Percentiles rank a stretch among this genome's conserved stretches.
phyloP scores from a whole-genome alignment of 2,797 vertebrate species.

The Emydoidea blandingii region DNA sequence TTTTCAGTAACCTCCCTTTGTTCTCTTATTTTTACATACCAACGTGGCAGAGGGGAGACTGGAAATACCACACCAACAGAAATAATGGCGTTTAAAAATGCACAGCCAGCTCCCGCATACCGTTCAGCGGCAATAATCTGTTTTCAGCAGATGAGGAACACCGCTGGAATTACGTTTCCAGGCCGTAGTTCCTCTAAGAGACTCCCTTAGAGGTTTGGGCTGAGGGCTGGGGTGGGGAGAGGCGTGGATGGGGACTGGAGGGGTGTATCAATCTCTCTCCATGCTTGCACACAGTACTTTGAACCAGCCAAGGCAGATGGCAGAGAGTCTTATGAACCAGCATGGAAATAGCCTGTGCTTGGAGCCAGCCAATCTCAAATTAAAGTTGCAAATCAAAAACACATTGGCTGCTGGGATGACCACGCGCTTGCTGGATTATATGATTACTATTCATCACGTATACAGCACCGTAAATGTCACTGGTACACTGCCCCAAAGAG shows the following conservation, averaged over 20 bases:
- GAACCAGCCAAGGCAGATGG: accelerated
- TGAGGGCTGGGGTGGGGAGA: accelerated
- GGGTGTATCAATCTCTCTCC: neutral
- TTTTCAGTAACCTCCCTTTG: neutral
- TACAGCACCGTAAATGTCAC: neutral
- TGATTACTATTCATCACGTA: neutral
- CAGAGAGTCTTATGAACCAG: accelerated
- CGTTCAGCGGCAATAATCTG: conserved; percentile 22
- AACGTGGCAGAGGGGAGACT: neutral
- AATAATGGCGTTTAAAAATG: conserved; percentile 1
- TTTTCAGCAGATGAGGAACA: neutral
- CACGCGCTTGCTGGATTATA: neutral
- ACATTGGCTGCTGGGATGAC: neutral
- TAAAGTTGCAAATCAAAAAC: neutral
- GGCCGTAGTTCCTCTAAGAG: neutral
- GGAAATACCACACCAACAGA: neutral
- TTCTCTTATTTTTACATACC: neutral
- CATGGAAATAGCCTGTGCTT: neutral
- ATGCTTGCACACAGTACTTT: neutral
- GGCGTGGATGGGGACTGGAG: neutral
- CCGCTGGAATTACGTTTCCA: neutral
- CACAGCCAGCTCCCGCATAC: neutral
- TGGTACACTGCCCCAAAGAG: neutral
- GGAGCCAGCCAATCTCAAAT: neutral
- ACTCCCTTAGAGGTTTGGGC: neutral